Evolutionary conservation across 2,113 vertebrate genomes (phyloP).

Genomic region (Myrmecophaga tridactyla): DNA sequence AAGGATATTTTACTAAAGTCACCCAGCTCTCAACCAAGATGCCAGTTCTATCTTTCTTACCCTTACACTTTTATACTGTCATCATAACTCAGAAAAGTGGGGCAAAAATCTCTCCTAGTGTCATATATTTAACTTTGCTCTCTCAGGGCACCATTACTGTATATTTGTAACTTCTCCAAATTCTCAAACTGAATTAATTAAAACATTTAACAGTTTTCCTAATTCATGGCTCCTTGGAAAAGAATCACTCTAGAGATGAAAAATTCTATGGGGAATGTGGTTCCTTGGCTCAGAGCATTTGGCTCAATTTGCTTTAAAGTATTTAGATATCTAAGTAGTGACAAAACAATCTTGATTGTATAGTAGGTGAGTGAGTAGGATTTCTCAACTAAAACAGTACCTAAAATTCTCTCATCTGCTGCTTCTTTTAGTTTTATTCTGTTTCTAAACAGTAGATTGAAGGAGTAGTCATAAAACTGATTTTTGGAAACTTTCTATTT

Average conservation of each 20-base stretch:
- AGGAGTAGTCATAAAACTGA: too few relatives aligned
- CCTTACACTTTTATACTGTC: background rate
- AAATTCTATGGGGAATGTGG: slow-evolving; percentile 5
- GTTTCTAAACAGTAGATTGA: background rate
- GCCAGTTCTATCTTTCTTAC: background rate
- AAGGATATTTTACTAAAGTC: background rate
- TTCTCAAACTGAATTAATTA: background rate
- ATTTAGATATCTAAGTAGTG: background rate
- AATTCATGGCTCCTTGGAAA: background rate
- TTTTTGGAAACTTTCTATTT: background rate
- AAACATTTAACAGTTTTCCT: background rate
- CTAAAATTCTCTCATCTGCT: background rate
- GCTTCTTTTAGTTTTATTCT: background rate
- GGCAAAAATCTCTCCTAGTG: background rate
- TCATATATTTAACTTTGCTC: background rate
- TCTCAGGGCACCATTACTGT: background rate
- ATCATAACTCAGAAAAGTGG: background rate
- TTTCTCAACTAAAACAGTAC: background rate
- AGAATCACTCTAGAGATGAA: background rate
- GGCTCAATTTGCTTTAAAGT: slow-evolving; percentile 48
- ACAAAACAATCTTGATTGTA: background rate
- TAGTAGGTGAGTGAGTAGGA: background rate
- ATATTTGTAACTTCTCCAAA: background rate
- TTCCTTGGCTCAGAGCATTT: background rate
- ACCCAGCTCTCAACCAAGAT: too few relatives aligned